Evolutionary conservation across 2,888 invertebrate genomes (phyloP), one percentile per base, ranked within the genome.

Genomic region (Lapara coniferarum): DNA sequence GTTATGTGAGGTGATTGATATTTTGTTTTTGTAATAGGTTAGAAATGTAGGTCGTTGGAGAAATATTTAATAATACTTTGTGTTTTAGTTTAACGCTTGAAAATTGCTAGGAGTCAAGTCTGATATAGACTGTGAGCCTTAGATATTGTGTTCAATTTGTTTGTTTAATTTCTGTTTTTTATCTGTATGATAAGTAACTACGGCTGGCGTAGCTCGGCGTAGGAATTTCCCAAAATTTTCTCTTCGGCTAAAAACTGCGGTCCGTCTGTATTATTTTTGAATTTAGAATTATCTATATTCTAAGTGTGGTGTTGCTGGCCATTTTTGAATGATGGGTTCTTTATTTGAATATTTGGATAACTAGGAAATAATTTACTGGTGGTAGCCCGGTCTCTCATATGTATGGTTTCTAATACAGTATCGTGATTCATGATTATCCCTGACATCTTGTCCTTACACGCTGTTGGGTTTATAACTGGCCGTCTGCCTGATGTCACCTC

Each of bases 101-200:
- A 37, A 37, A 37, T 37, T 25, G 25, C 2, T 25, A 25, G 25
- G 25, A 25, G 25, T 25, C 25, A 2, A 25, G 25, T 25, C 25
- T 25, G 25, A 2, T 25, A 25, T 25, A 2, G 8, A 37, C 37
- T 37, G 37, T 37, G 37, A 8, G 3, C 37, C 5, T 37, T 25
- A 25, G 25, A 2, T 37, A 37, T 37, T 37, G 8, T 37, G 37
- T 37, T 8, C 5, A 37, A 37, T 37, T 37, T 37, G 37, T 37
- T 37, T 5, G 5, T 7, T 37, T 7, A 37, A 5, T 37, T 37
- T 37, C 5, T 37, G 37, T 8, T 37, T 37, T 37, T 25, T 1
- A 25, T 25, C 25, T 25, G 25, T 25, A 25, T 25, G 25, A 25
- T 25, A 75, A 81, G 78, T 75, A 74, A 79, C 72, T 63, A 63